phyloP scores from a whole-genome alignment of 2,113 vertebrate species.

The Grammomys dolichurus region DNA sequence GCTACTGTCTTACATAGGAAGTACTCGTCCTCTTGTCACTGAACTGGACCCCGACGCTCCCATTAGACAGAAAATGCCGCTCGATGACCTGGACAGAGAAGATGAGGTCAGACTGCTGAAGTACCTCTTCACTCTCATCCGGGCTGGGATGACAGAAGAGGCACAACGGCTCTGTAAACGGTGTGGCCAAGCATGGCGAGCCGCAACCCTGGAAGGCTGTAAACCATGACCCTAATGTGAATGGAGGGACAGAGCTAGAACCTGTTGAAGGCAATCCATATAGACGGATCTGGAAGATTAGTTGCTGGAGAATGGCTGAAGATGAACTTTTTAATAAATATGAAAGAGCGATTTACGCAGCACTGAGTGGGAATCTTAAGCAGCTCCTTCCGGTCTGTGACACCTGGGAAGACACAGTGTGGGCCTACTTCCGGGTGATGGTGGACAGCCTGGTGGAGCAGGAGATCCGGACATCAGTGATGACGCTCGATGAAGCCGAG shows the following conservation, averaged over 20 bases:
- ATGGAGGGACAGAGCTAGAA: slow-evolving; percentile 90
- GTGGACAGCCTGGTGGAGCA: slow-evolving; percentile 98
- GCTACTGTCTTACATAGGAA: slow-evolving; percentile 85
- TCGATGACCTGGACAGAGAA: slow-evolving; percentile 97
- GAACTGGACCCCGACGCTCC: slow-evolving; percentile 98
- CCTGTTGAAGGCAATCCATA: slow-evolving; percentile 97
- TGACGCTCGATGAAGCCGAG: slow-evolving; percentile 91
- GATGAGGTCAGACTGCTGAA: slow-evolving; percentile 95
- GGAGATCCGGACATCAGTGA: slow-evolving; percentile 93
- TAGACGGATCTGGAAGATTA: slow-evolving; percentile 96
- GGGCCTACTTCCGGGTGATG: slow-evolving; percentile 97
- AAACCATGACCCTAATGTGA: slow-evolving; percentile 97
- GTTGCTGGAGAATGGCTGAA: slow-evolving; percentile 98
- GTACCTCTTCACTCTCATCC: slow-evolving; percentile 95
- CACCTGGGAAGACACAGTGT: slow-evolving; percentile 97
- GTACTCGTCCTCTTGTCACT: slow-evolving; percentile 93
- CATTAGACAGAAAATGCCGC: slow-evolving; percentile 95
- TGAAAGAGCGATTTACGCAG: slow-evolving; percentile 96
- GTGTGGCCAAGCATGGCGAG: slow-evolving; percentile 98
- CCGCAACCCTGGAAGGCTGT: slow-evolving; percentile 98
- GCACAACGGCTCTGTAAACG: slow-evolving; percentile 97
- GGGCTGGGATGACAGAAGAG: slow-evolving; percentile 98
- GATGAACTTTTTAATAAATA: slow-evolving; percentile 95
- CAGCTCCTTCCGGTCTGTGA: slow-evolving; percentile 97
- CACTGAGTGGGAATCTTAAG: slow-evolving; percentile 96